Percentiles rank a stretch among this genome's conserved stretches.
Evolutionary conservation across 2,113 vertebrate species (phyloP).

Genomic region (Limanda limanda): DNA sequence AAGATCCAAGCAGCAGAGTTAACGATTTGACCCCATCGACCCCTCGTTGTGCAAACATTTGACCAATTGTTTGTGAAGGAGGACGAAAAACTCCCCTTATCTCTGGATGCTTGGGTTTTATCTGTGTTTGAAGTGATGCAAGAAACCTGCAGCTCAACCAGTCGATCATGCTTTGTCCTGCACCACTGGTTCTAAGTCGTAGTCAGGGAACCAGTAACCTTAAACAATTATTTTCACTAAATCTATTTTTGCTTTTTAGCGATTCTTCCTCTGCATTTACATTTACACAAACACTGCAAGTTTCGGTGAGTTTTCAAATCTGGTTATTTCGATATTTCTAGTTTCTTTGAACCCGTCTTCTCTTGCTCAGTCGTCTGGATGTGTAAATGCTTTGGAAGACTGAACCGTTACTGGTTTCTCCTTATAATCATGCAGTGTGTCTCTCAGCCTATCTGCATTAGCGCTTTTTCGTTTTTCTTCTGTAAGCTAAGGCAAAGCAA

Average conservation of each 20-base stretch:
- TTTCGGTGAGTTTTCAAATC: conserved; percentile 20
- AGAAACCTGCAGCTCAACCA: conserved; percentile 60
- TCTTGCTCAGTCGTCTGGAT: neutral
- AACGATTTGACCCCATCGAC: neutral
- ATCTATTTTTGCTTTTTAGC: conserved; percentile 38
- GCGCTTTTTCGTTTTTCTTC: conserved; percentile 37
- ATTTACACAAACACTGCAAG: conserved; percentile 21
- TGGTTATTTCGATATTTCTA: conserved; percentile 20
- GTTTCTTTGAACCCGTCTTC: conserved; percentile 5
- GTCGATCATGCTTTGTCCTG: conserved; percentile 58
- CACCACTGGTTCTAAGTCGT: conserved; percentile 56
- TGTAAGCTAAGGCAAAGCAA: conserved; percentile 51
- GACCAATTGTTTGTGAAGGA: conserved; percentile 83
- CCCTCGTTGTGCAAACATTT: conserved; percentile 77
- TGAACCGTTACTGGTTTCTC: conserved; percentile 62
- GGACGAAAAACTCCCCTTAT: conserved; percentile 25
- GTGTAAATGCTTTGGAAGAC: conserved; percentile 69
- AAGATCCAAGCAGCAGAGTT: conserved; percentile 52
- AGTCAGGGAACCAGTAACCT: conserved; percentile 67
- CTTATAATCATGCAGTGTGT: conserved; percentile 43
- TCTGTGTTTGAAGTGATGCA: conserved; percentile 36
- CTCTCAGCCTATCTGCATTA: conserved; percentile 42
- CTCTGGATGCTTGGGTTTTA: conserved; percentile 52
- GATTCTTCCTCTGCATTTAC: conserved; percentile 72
- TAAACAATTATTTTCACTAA: conserved; percentile 51